Base-by-base conservation (phyloP, 2,888 invertebrate species). In the Platycheirus rosarum region DNA sequence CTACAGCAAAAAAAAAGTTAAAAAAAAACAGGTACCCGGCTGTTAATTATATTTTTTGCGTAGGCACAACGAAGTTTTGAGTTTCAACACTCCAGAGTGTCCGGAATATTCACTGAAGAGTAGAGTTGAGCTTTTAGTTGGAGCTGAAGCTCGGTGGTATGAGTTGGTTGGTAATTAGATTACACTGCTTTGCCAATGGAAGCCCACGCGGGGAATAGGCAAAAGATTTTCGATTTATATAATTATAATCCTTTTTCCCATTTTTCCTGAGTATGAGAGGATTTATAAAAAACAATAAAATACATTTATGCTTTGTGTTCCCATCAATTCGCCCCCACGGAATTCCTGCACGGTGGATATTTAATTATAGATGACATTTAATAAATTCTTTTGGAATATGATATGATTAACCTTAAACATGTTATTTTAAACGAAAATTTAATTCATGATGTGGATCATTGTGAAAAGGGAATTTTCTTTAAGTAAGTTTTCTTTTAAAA, bases 31-130 rank as follows among this genome's bases (percentile, higher is more conserved):
- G 18, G 35, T 42, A 42, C 42, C 26, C 26, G 40, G 42, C 57
- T 57, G 57, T 60, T 60, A 60, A 60, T 60, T 44, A 60, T 44
- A 3, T 42, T 42, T 42, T 44, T 42, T 42, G 26, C n/a, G 8
- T 44, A 29, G 16, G 29, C 23, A 29, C 0, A 26, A 16, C 40
- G n/a, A 53, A 62, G 69, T 79, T 79, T 74, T 55, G 55, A 40
- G 29, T 44, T 60, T 18, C 62, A 29, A 35, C 32, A 51, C 48
- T 18, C 60, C n/a, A 60, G 14, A 60, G 60, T 60, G 60, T 44
- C 29, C 44, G 16, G 16, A 29, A 44, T 29, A 57, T 11, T 37
- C 55, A 40, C 23, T 57, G 37, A 23, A 14, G 29, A 13, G 14
- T 9, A 14, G 29, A n/a, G 9, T 60, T 7, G 16, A 8, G 0